These are phyloP conservation scores for Alexandromys fortis DNA, from an alignment of 2,113 vertebrate species.

Conservation along the genomic window DNA sequence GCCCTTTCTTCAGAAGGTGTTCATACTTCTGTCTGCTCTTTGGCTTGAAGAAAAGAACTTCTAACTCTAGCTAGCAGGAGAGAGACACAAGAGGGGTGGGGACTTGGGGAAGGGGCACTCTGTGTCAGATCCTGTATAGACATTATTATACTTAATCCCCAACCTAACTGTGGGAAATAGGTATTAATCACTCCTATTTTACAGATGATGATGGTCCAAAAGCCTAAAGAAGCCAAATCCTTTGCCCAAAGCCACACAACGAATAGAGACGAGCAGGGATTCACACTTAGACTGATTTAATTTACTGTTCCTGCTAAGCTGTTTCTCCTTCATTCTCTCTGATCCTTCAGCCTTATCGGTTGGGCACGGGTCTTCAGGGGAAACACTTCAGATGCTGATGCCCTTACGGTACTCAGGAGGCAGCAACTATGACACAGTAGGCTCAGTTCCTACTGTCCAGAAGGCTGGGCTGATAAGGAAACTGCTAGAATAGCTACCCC, in stretches of 20 bases:
- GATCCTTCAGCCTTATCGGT: neutral
- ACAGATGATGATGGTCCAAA: neutral
- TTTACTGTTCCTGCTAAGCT: neutral
- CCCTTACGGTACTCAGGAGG: neutral
- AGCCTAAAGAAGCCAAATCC: neutral
- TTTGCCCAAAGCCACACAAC: neutral
- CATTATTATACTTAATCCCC: neutral
- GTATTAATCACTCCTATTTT: conserved; percentile 22
- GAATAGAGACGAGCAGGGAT: neutral
- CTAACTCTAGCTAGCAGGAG: neutral
- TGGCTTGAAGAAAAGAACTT: neutral
- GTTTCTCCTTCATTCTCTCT: neutral
- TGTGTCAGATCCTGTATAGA: neutral
- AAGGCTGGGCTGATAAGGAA: neutral
- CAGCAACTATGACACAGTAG: neutral
- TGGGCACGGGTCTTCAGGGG: neutral
- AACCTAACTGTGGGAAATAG: neutral
- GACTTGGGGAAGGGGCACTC: neutral
- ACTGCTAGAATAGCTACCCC: neutral
- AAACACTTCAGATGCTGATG: neutral
- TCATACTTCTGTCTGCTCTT: neutral
- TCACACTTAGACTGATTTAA: neutral
- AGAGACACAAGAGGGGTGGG: neutral
- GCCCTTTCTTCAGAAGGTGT: neutral
- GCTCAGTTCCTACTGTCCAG: neutral